phyloP scores from a whole-genome alignment of 1,140 invertebrate genomes.

The Atopsyche davidsoni region DNA sequence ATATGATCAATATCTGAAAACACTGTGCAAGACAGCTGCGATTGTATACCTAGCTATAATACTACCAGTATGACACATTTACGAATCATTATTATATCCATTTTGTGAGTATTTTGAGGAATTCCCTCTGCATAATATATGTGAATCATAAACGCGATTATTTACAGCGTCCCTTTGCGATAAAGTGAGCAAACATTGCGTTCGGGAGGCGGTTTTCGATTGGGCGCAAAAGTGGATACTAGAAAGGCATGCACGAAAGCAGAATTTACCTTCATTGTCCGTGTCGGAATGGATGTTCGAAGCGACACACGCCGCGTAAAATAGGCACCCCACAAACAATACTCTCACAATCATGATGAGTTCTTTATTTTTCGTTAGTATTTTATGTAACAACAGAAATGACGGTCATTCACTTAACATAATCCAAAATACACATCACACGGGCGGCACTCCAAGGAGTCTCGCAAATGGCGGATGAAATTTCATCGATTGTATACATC shows the following conservation, averaged over 20 bases:
- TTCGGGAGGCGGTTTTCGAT: too few species aligned
- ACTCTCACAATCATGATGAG: conserved; percentile 20
- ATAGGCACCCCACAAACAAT: conserved; percentile 15
- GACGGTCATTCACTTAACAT: conserved; percentile 16
- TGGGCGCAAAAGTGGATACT: too few species aligned
- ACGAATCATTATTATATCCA: too few species aligned
- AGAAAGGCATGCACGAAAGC: too few species aligned
- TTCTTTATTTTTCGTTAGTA: background rate
- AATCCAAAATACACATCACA: conserved; percentile 15
- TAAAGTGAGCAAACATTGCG: too few species aligned
- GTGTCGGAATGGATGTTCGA: conserved; percentile 3
- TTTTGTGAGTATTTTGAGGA: too few species aligned
- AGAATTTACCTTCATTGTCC: conserved; percentile 22
- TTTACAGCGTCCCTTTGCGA: too few species aligned
- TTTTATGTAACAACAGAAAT: conserved; percentile 9
- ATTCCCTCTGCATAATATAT: too few species aligned
- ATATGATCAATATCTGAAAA: conserved; percentile 12
- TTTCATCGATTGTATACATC: conserved; percentile 24
- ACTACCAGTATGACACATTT: too few species aligned
- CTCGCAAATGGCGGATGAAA: conserved; percentile 22
- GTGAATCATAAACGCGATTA: too few species aligned
- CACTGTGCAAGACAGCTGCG: conserved; percentile 10
- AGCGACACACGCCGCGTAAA: conserved; percentile 5
- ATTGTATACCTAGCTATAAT: conserved; percentile 11
- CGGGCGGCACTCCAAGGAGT: conserved; percentile 10